A percentile compares a stretch with the other conserved stretches of the same genome.
Evolutionary conservation across 2,888 invertebrate species (phyloP).

Genomic region (Axea sp.): DNA sequence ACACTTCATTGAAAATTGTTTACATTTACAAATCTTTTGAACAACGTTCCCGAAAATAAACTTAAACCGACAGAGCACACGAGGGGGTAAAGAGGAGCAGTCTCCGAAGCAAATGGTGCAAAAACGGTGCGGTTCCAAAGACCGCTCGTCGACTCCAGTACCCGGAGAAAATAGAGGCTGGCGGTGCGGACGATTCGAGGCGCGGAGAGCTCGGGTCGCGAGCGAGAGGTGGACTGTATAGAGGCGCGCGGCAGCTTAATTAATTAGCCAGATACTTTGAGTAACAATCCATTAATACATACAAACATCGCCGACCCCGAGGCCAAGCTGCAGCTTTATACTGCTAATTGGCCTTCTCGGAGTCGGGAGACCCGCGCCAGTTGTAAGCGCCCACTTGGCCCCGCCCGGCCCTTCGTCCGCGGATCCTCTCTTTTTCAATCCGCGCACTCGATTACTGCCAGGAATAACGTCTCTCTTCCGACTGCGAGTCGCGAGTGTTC

Average conservation of each 20-base stretch:
- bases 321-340: constrained; percentile 77
- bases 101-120: constrained; percentile 46
- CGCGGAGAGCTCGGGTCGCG: constrained; percentile 19
- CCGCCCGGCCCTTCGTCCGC: constrained; percentile 29
- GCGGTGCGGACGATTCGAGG: constrained; percentile 29
- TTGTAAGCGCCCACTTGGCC: constrained; percentile 74
- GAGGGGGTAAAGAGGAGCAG: no score
- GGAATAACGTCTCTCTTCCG: constrained; percentile 56
- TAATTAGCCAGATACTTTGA: constrained; percentile 80
- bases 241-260: constrained; percentile 75
- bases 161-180: constrained; percentile 39
- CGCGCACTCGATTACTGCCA: constrained; percentile 43
- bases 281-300: constrained; percentile 79
- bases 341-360: constrained; percentile 79
- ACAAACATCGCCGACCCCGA: constrained; percentile 77
- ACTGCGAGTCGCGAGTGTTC: constrained; percentile 27
- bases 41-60: no score
- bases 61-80: no score
- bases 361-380: constrained; percentile 75
- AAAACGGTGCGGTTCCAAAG: constrained; percentile 22
- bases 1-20: no score
- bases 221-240: constrained; percentile 64
- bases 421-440: constrained; percentile 57
- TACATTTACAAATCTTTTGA: no score
- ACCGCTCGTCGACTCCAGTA: constrained; percentile 34